phyloP scores from a whole-genome alignment of 2,888 invertebrate genomes.

The Chouioia cunea region DNA sequence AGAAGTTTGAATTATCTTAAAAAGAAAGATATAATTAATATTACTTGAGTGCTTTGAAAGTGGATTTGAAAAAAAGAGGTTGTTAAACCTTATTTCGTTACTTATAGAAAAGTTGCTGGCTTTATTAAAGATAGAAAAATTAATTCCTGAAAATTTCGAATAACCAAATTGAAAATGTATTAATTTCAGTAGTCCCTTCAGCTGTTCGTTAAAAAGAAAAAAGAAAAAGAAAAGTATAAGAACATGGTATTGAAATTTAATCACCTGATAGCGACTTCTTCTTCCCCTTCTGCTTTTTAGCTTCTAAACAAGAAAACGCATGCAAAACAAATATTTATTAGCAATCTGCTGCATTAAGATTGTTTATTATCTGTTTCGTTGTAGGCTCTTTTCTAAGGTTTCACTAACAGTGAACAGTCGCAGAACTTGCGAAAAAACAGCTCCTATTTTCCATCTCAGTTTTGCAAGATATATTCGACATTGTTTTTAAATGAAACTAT shows the following conservation, averaged over 20 bases:
- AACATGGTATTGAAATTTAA: slow-evolving; percentile 58
- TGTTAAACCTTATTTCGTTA: slow-evolving; percentile 33
- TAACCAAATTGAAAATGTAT: slow-evolving; percentile 42
- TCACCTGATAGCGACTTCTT: slow-evolving; percentile 93
- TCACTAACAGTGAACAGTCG: slow-evolving; percentile 34
- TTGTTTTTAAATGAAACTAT: slow-evolving; percentile 1
- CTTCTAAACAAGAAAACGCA: slow-evolving; percentile 76
- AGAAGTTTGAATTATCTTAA: slow-evolving; percentile 19
- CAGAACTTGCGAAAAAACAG: slow-evolving; percentile 29
- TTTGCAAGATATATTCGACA: not conserved
- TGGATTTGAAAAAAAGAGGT: not conserved
- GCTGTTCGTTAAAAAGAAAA: slow-evolving; percentile 44
- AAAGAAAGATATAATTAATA: not conserved
- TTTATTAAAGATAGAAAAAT: slow-evolving; percentile 43
- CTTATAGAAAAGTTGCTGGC: slow-evolving; percentile 35
- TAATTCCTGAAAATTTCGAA: slow-evolving; percentile 41
- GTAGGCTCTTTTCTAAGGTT: slow-evolving; percentile 38
- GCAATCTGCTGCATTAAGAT: slow-evolving; percentile 57
- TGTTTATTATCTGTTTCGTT: slow-evolving; percentile 40
- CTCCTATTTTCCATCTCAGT: slow-evolving; percentile 6
- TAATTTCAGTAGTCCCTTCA: slow-evolving; percentile 47
- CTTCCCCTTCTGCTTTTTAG: slow-evolving; percentile 91
- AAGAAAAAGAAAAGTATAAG: slow-evolving; percentile 36
- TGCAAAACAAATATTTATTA: slow-evolving; percentile 68
- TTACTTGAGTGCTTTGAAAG: too few relatives aligned